A percentile compares a stretch with the other conserved stretches of the same genome.
phyloP scores from a whole-genome alignment of 2,113 vertebrate genomes.

The Tonatia bakeri region DNA sequence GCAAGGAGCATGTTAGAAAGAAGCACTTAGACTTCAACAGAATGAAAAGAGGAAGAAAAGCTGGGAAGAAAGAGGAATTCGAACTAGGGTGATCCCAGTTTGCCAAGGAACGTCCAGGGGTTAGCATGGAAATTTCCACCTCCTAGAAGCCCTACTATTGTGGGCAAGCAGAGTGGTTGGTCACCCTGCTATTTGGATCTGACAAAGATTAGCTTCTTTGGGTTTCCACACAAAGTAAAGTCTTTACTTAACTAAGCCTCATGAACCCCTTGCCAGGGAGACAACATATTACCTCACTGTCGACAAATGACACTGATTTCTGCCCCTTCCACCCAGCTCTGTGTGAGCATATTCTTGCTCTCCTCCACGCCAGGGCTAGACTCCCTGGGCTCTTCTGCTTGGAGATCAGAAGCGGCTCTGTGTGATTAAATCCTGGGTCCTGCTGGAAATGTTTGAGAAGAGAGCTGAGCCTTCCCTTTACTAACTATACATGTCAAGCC shows the following conservation, averaged over 20 bases:
- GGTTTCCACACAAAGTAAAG: slow-evolving; percentile 8
- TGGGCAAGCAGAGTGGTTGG: not conserved
- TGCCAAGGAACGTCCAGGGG: not conserved
- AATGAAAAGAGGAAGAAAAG: not conserved
- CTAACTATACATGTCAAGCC: not conserved
- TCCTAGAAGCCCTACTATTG: not conserved
- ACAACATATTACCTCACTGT: not conserved
- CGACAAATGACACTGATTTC: not conserved
- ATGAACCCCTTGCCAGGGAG: not conserved
- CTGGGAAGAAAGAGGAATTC: not conserved
- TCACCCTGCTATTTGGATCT: not conserved
- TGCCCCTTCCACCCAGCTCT: not conserved
- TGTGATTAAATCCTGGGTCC: not conserved
- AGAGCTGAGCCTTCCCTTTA: not conserved
- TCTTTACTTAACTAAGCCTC: not conserved
- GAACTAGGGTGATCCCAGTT: not conserved
- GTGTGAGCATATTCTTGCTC: not conserved
- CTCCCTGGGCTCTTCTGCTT: not conserved
- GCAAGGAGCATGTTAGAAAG: not conserved
- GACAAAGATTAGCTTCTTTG: not conserved
- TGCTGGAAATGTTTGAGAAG: not conserved
- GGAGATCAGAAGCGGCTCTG: not conserved
- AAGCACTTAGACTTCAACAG: not conserved
- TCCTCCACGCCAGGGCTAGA: not conserved
- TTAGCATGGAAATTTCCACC: not conserved